Evolutionary conservation across 2,797 vertebrate species (phyloP), one percentile per base, ranked within the genome.

Genomic region (Hirundo rustica): DNA sequence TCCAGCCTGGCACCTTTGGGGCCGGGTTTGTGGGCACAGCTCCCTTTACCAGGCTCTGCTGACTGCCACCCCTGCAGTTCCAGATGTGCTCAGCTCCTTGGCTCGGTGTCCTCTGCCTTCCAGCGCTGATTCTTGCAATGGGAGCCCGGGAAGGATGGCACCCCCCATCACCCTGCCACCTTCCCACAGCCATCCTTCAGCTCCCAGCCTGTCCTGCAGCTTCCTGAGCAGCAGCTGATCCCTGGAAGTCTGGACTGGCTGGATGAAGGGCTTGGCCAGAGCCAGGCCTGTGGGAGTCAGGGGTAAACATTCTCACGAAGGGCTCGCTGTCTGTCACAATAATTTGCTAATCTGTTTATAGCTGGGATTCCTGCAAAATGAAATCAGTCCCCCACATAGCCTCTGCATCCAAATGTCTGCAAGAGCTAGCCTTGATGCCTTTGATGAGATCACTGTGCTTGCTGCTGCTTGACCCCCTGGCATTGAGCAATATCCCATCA

Each of bases 281-380:
- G 88, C 83, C 95, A 70, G 93, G 84, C 92, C 47, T 36, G 45
- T 94, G 88, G 85, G 95, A 95, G 87, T 92, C 26, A 10, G 79
- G 48, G 91, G 38, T 96, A 97, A 97, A 97, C 93, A 97, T 93
- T 95, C 95, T 96, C 93, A 88, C 32, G 70, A 84, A 97, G 96
- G 94, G 96, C 95, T 97, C 96, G 76, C 81, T 23, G 77, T 80
- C 94, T 97, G 95, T 96, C 97, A 97, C 96, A 97, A 88, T 79
- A 93, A 94, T 95, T 93, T 87, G 72, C 66, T 92, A 94, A 94
- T 95, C 88, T 82, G 90, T 96, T 97, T 98, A 96, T 92, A 96
- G 81, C 86, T 91, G 79, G 74, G 87, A 98, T 98, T 97, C 96
- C 93, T 97, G 9, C 16, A 11, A 88, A 85, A 62, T 98, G 96